phyloP scores from a whole-genome alignment of 2,888 invertebrate species.

The Latrodectus hesperus region DNA sequence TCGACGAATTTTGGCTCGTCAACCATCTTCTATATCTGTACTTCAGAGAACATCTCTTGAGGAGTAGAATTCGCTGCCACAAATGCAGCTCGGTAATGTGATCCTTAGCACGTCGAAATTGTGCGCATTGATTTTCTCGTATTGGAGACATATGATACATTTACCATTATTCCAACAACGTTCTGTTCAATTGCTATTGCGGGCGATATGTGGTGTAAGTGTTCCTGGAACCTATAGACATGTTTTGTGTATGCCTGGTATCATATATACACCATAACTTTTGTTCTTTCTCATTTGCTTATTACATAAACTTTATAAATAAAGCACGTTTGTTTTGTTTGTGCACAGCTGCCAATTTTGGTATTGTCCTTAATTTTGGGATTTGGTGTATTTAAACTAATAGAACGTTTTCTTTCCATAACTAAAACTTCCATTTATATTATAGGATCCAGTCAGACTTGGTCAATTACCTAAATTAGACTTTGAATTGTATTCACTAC shows the following conservation, averaged over 20 bases:
- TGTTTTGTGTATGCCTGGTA: not conserved
- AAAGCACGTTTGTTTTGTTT: not conserved
- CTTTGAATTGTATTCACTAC: no score
- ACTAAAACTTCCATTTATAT: no score
- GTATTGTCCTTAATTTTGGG: not conserved
- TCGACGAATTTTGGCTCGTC: not conserved
- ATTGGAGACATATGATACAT: not conserved
- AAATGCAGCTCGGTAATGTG: not conserved
- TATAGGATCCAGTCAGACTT: no score
- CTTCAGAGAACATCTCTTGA: not conserved
- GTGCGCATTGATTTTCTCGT: not conserved
- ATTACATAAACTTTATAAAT: not conserved
- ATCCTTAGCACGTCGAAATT: not conserved
- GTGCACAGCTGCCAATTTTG: not conserved
- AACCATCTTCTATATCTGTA: not conserved
- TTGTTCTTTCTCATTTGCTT: not conserved
- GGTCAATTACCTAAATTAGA: no score
- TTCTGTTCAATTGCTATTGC: not conserved
- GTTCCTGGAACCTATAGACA: not conserved
- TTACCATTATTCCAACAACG: not conserved
- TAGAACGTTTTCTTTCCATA: no score
- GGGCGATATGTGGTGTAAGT: not conserved
- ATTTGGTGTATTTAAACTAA: no score
- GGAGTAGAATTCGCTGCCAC: not conserved
- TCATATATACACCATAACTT: not conserved